Base-by-base conservation (phyloP, 92 coral and sea anemone genomes). In the Bergia puertoricense region DNA sequence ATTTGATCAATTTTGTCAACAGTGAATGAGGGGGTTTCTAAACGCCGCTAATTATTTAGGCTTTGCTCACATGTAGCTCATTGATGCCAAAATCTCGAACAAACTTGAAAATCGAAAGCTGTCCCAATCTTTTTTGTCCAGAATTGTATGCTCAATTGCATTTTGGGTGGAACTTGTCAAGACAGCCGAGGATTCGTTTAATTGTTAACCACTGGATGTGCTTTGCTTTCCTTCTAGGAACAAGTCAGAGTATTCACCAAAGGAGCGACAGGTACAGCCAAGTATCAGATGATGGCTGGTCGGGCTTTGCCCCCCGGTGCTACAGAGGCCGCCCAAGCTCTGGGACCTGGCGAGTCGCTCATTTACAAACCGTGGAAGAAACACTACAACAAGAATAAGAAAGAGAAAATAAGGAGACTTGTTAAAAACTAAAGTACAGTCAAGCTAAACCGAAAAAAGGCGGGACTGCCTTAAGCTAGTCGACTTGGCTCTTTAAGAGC, bases 321-420 rank as follows among this genome's bases (percentile, higher is more conserved):
- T 45, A 30, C 89, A 76, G 41, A 86, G 82, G 82, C 81, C 43
- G 83, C 76, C 57, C 74, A 75, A 16, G 39, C 83, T 23, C 89
- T 77, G 5, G 89, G 59, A 6, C 74, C 89, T 3, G 73, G 82
- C 4, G 82, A 77, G 22, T 91, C 88, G 11, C 62, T 89, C 51
- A 76, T 91, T 11, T 94, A 94, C 88, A 96, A 96, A 68, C 98
- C 98, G 18, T 96, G 98, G 98, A 96, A 96, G 86, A 96, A 96
- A 90, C 98, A 96, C 79, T 73, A 90, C 59, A 96, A 96, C 85
- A 96, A 88, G 85, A 93, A 95, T 45, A 96, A 96, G 90, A 90
- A 90, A 75, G 98, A 96, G 82, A 96, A 96, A 86, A 91, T 91
- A 5, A 91, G 98, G 15, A 89, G 98, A 85, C 95, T 96, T 6